Base-by-base conservation (phyloP, 2,888 invertebrate genomes). In the Melieria omissa region DNA sequence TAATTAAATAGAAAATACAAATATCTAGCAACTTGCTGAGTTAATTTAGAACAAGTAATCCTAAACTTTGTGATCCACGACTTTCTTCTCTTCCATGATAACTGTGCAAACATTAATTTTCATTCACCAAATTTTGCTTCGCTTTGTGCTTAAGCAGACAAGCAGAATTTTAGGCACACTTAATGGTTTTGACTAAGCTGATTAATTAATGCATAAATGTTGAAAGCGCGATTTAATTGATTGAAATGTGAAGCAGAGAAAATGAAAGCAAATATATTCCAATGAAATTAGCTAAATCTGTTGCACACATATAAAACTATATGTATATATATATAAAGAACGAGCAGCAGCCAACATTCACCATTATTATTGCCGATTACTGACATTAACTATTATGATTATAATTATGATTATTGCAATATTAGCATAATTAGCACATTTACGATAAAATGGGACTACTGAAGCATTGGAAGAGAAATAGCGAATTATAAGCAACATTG, bases 71-170 rank as follows among this genome's bases (percentile, higher is more conserved):
- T 74, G 74, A 74, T 74, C 74, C 74, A 60, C 14, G 57, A 65
- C 67, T 67, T 72, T 70, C 70, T 72, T 74, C 74, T 72, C 72
- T 70, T 74, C 70, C 70, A 72, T 71, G 72, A 72, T 71, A 72
- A 72, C 67, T 57, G 60, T 8, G 14, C 44, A 44, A 68, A 72
- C 63, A 29, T 64, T 60, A 58, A 61, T 72, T 66, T 60, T 60
- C 60, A 67, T 47, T 60, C 60, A 58, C n/a, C 58, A 60, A 58
- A 29, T 29, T 29, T 29, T 29, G 29, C 29, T 29, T 29, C 29
- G 29, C 2, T 29, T 29, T 3, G 3, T 29, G 29, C 29, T 1
- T 29, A 29, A 29, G 29, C 29, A 29, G 29, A 29, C 29, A 29
- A 49, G 2, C 9, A 49, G 9, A 49, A 49, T 10, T 10, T 49